Conservation (phyloP, 1,140 invertebrate species). For the Drosophila parabipectinata region DNA sequence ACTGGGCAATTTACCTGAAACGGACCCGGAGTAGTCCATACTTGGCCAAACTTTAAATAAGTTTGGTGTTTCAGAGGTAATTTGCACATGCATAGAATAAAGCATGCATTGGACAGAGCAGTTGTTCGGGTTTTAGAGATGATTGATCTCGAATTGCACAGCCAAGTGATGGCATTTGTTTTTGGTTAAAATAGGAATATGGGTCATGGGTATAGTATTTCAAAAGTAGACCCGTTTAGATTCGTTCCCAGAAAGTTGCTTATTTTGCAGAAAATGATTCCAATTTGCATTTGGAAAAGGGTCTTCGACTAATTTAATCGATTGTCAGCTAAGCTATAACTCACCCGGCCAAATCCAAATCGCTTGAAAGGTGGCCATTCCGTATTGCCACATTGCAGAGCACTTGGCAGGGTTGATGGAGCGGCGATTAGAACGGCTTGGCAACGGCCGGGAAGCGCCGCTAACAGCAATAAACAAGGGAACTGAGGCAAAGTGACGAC, state of each 20-base stretch:
- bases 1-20: slow-evolving; percentile 45
- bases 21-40: not conserved
- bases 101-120: not conserved
- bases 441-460: slow-evolving; percentile 43
- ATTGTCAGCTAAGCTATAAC: slow-evolving; percentile 32
- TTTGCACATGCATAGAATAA: slow-evolving; percentile 6
- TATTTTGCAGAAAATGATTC: too few relatives aligned
- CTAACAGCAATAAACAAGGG: slow-evolving; percentile 66
- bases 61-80: slow-evolving; percentile 15
- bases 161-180: not conserved
- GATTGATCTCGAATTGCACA: slow-evolving; percentile 1
- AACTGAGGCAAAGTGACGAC: slow-evolving; percentile 24
- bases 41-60: slow-evolving; percentile 13
- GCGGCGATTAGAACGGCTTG: slow-evolving; percentile 33
- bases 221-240: not conserved
- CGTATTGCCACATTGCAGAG: slow-evolving; percentile 58
- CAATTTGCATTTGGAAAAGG: not conserved
- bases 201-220: too few relatives aligned
- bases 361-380: slow-evolving; percentile 51
- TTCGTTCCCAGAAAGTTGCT: too few relatives aligned
- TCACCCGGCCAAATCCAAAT: slow-evolving; percentile 18
- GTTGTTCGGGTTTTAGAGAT: not conserved
- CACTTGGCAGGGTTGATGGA: slow-evolving; percentile 50
- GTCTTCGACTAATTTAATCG: not conserved
- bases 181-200: not conserved